These are phyloP conservation scores for Apteryx mantelli DNA, from an alignment of 2,113 vertebrate species.

Conservation along the genomic window DNA sequence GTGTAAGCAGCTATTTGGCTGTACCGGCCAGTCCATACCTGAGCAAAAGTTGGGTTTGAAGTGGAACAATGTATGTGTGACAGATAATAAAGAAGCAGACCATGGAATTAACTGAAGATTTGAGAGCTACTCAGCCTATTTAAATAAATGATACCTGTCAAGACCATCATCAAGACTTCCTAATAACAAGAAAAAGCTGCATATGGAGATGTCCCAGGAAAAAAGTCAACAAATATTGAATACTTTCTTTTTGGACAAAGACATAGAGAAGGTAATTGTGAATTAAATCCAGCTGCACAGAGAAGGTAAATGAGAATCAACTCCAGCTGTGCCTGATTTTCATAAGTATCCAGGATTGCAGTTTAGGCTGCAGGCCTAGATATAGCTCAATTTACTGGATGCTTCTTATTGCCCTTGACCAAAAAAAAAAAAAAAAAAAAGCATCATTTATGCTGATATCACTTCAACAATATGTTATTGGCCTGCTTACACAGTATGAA, in stretches of 20 bases:
- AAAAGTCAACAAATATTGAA: background rate
- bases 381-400: background rate
- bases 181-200: background rate
- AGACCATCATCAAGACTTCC: background rate
- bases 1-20: background rate
- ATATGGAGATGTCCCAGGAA: background rate
- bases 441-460: slow-evolving; percentile 3
- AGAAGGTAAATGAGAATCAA: slow-evolving; percentile 3
- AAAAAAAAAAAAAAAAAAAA: background rate
- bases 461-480: slow-evolving; percentile 22
- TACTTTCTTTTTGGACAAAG: background rate
- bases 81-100: background rate
- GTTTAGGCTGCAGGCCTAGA: background rate
- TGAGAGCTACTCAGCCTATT: background rate
- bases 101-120: background rate
- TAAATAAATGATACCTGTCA: background rate
- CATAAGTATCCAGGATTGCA: background rate
- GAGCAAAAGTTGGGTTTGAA: background rate
- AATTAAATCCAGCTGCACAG: background rate
- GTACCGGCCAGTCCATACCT: background rate
- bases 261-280: background rate
- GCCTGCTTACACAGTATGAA: background rate
- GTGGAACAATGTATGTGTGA: background rate
- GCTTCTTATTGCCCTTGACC: background rate
- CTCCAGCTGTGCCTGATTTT: slow-evolving; percentile 21